Evolutionary conservation across 1,140 invertebrate genomes (phyloP), one percentile per base, ranked within the genome.

Genomic region (Anastatus disparis): DNA sequence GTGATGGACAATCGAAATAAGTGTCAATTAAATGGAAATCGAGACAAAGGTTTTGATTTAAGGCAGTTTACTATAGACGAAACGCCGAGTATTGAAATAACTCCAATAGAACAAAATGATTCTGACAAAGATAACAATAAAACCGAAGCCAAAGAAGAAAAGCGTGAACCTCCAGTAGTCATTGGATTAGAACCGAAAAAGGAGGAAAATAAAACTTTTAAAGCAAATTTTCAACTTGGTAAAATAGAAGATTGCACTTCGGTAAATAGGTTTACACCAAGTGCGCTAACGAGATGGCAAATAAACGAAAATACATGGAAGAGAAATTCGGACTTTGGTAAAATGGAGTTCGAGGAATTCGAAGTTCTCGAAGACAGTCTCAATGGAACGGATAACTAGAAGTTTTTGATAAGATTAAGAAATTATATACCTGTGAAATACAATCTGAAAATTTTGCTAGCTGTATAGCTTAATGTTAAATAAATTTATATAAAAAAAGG

Each of bases 341-440:
- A 94, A 73, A 94, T 94, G 89, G 92, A 93, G 76, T 94, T 94
- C 70, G 93, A 94, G 82, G 90, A 92, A 70, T 94, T 93, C 72
- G 92, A 94, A 85, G 89, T 94, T 44, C 82, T 90, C 75, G 89
- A 90, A 77, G 89, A 90, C 79, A 89, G 88, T 83, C 82, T 89
- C 74, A 89, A 89, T 81, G 88, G 85, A 6, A 59, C 62, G 7
- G 78, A 80, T n/a, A 78, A 66, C 42, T 75, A 76, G 42, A 61
- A 62, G n/a, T n/a, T 20, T 63, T 74, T 20, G 12, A 35, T 70
- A 22, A 17, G 0, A 29, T 46, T 35, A 35, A 67, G 6, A 9
- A 31, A 35, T 50, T 27, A 17, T 38, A 20, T 26, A 50, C 6
- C 17, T 58, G 24, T 35, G 12, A 22, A 67, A 67, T 50, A 15